phyloP scores from a whole-genome alignment of 2,113 vertebrate genomes.

The Menidia beryllina region DNA sequence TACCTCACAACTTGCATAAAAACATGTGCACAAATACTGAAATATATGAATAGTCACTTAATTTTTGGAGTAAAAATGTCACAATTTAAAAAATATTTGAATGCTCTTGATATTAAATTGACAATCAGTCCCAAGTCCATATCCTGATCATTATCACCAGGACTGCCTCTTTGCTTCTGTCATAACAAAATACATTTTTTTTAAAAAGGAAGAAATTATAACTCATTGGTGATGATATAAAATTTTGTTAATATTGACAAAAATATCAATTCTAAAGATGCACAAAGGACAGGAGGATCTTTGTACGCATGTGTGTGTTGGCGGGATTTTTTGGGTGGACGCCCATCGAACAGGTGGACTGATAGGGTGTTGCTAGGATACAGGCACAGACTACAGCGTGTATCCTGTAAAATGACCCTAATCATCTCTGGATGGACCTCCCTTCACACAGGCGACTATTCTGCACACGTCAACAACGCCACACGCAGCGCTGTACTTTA shows the following conservation, averaged over 20 bases:
- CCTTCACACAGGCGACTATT: slow-evolving; percentile 36
- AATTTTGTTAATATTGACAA: too few species aligned
- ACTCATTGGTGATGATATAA: too few species aligned
- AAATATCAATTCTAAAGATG: slow-evolving; percentile 5
- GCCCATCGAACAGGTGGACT: slow-evolving; percentile 61
- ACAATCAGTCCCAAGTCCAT: too few species aligned
- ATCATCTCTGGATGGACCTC: slow-evolving; percentile 38
- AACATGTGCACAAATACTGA: not conserved
- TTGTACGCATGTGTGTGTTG: slow-evolving; percentile 9
- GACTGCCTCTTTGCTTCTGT: not conserved
- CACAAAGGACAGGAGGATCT: slow-evolving; percentile 25
- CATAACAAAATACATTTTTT: too few species aligned
- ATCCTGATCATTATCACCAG: not conserved
- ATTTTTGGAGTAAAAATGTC: too few species aligned
- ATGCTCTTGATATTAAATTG: not conserved
- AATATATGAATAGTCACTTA: too few species aligned
- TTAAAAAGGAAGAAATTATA: too few species aligned
- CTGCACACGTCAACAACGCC: slow-evolving; percentile 30
- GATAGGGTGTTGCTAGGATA: slow-evolving; percentile 68
- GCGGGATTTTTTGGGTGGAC: slow-evolving; percentile 38
- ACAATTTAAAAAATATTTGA: not conserved
- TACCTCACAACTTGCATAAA: too few species aligned
- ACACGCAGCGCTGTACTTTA: not conserved
- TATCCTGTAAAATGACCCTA: slow-evolving; percentile 40
- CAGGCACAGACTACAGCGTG: slow-evolving; percentile 36